Conservation (phyloP, 2,797 vertebrate species). For the Chlorospingus flavigularis region DNA sequence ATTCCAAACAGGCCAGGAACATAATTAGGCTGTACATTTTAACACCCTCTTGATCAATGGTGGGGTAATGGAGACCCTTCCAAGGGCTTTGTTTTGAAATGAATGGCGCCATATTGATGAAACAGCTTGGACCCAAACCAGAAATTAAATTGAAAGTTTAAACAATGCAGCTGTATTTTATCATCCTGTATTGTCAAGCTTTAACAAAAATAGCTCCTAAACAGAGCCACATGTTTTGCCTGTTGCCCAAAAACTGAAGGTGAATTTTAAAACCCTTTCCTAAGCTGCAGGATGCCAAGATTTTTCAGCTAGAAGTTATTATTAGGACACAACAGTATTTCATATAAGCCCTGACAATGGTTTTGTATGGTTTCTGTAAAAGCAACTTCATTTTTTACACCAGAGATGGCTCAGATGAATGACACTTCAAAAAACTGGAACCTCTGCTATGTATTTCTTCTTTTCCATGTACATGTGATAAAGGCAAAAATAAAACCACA, state of each 20-base stretch:
- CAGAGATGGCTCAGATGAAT: neutral
- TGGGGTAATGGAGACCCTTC: slow-evolving; percentile 28
- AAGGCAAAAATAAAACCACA: neutral
- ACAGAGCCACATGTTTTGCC: slow-evolving; percentile 65
- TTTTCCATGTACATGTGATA: neutral
- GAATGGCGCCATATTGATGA: slow-evolving; percentile 63
- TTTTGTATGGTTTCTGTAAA: slow-evolving; percentile 46
- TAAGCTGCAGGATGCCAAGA: slow-evolving; percentile 55
- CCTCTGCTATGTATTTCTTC: neutral
- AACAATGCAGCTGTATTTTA: slow-evolving; percentile 69
- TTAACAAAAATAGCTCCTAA: slow-evolving; percentile 66
- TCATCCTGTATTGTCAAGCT: slow-evolving; percentile 64
- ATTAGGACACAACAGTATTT: slow-evolving; percentile 47
- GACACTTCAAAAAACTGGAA: neutral
- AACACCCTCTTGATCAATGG: slow-evolving; percentile 52
- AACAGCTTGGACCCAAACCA: slow-evolving; percentile 53
- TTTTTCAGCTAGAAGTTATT: slow-evolving; percentile 50
- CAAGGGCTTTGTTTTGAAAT: slow-evolving; percentile 59
- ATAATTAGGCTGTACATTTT: slow-evolving; percentile 55
- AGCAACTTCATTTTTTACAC: slow-evolving; percentile 27
- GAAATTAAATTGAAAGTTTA: slow-evolving; percentile 66
- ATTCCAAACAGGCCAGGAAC: slow-evolving; percentile 46
- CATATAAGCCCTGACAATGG: slow-evolving; percentile 14
- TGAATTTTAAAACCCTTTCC: slow-evolving; percentile 55
- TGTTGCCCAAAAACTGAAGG: slow-evolving; percentile 60